These are phyloP conservation scores for Chelonus formosanus DNA, from an alignment of 2,888 invertebrate species.

Conservation along the genomic window DNA sequence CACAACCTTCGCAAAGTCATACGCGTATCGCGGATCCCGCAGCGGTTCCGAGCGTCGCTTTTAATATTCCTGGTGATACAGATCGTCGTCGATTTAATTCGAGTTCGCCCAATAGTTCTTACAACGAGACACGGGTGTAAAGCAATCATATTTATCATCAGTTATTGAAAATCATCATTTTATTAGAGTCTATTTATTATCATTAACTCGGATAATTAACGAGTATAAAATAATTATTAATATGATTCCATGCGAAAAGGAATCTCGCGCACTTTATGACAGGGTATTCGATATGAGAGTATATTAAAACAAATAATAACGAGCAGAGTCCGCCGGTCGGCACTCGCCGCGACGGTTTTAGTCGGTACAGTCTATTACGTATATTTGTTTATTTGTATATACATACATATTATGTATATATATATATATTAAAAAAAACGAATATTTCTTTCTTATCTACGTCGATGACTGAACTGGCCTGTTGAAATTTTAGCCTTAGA, in stretches of 20 bases:
- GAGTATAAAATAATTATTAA: slow-evolving; percentile 2
- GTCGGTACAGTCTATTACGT: slow-evolving; percentile 1
- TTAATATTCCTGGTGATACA: slow-evolving; percentile 58
- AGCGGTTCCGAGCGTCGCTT: slow-evolving; percentile 60
- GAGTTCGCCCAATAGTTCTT: slow-evolving; percentile 53
- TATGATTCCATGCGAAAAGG: background rate
- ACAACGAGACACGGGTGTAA: slow-evolving; percentile 64
- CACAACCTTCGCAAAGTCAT: slow-evolving; percentile 46
- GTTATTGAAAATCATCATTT: background rate
- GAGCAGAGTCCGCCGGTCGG: slow-evolving; percentile 22
- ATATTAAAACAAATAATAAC: background rate
- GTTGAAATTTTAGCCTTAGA: background rate
- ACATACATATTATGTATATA: background rate
- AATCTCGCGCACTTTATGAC: slow-evolving; percentile 2
- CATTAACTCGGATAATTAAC: slow-evolving; percentile 4
- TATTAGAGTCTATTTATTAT: background rate
- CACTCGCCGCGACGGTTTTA: slow-evolving; percentile 5
- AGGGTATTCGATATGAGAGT: slow-evolving; percentile 18
- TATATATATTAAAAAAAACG: background rate
- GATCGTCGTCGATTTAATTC: slow-evolving; percentile 47
- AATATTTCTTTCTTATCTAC: background rate
- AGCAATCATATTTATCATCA: slow-evolving; percentile 5
- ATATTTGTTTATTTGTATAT: background rate
- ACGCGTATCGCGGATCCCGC: slow-evolving; percentile 53
- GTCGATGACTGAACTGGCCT: slow-evolving; percentile 19